phyloP scores from a whole-genome alignment of 2,113 vertebrate species.

The Tetraodon nigroviridis region DNA sequence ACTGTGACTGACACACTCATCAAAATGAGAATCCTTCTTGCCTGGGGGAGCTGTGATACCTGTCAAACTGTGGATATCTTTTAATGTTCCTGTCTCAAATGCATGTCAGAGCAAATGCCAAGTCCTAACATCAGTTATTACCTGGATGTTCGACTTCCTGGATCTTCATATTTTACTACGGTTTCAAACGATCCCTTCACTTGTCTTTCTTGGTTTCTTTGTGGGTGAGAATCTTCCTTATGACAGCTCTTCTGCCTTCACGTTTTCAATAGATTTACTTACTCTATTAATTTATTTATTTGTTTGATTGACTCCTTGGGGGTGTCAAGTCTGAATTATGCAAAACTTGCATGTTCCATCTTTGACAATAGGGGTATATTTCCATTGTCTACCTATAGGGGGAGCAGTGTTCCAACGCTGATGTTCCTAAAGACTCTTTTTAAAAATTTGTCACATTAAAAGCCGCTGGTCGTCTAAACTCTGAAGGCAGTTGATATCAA shows the following conservation, averaged over 20 bases:
- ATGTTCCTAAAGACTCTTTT: too few relatives aligned
- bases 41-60: constrained; percentile 74
- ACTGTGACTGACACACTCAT: constrained; percentile 76
- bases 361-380: constrained; percentile 36
- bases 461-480: too few relatives aligned
- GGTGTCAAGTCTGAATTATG: constrained; percentile 35
- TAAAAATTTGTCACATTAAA: too few relatives aligned
- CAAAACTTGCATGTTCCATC: constrained; percentile 33
- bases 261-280: constrained; percentile 57
- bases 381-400: constrained; percentile 30
- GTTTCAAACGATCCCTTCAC: constrained; percentile 67
- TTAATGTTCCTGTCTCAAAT: constrained; percentile 74
- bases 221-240: constrained; percentile 46
- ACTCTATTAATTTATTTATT: constrained; percentile 41
- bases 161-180: constrained; percentile 69
- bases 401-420: constrained; percentile 22
- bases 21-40: constrained; percentile 74
- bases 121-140: constrained; percentile 75
- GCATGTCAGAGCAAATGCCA: constrained; percentile 73
- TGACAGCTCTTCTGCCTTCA: constrained; percentile 59
- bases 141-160: constrained; percentile 63
- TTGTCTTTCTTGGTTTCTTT: constrained; percentile 59
- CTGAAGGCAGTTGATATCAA: too few relatives aligned
- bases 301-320: constrained; percentile 52
- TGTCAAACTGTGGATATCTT: constrained; percentile 75